Evolutionary conservation across 2,888 invertebrate species (phyloP).

Genomic region (Heliconius erato): DNA sequence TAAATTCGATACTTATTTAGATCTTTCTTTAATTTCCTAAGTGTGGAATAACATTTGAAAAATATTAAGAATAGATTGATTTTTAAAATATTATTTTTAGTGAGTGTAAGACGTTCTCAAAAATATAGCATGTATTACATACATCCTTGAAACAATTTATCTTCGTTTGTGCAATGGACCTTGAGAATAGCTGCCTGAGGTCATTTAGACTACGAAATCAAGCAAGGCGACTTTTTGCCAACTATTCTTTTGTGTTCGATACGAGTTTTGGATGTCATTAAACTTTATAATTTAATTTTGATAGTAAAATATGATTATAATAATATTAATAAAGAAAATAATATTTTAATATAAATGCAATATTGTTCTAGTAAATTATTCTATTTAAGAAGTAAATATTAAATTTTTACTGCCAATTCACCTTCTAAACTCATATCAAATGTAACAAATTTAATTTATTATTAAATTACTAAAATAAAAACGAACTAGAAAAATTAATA

Average conservation of each 20-base stretch:
- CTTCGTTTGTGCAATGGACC: slow-evolving; percentile 31
- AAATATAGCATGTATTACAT: slow-evolving; percentile 1
- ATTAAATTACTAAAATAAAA: no score
- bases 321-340: no score
- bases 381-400: background rate
- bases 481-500: no score
- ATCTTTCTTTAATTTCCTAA: no score
- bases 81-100: background rate
- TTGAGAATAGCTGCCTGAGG: slow-evolving; percentile 32
- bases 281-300: background rate
- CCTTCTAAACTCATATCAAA: no score
- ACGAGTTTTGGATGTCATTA: slow-evolving; percentile 2
- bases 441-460: no score
- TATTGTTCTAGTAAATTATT: background rate
- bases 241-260: slow-evolving; percentile 7
- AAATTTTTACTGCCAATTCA: no score
- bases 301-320: background rate
- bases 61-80: no score
- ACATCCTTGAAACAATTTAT: slow-evolving; percentile 23
- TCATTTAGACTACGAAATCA: slow-evolving; percentile 21
- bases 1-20: no score
- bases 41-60: no score
- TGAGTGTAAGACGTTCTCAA: background rate
- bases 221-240: slow-evolving; percentile 31
- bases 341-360: background rate